Evolutionary conservation across 2,888 invertebrate genomes (phyloP).

Genomic region (Caenorhabditis auriculariae): DNA sequence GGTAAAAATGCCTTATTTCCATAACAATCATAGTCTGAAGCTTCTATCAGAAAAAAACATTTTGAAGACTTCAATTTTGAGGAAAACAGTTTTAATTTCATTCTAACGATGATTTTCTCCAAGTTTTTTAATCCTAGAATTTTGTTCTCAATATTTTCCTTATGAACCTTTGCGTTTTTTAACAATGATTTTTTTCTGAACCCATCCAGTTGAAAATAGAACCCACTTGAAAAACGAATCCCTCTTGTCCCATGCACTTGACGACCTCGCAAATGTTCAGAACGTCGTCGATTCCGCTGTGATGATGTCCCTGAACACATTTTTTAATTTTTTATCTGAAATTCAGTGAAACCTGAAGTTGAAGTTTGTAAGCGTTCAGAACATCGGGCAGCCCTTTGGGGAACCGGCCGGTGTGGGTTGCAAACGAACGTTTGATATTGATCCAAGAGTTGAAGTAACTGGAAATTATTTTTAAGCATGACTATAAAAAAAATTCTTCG

Average conservation of each 20-base stretch:
- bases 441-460: conserved; percentile 69
- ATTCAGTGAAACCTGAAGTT: conserved; percentile 10
- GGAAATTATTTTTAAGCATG: not conserved
- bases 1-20: no score
- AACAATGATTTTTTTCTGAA: conserved; percentile 1
- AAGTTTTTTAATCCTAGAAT: no score
- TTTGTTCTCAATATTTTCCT: conserved; percentile 3
- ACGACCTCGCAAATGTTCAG: conserved; percentile 64
- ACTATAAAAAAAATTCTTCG: not conserved
- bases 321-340: not conserved
- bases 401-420: conserved; percentile 63
- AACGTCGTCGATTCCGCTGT: conserved; percentile 68
- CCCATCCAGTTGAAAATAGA: no score
- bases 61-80: no score
- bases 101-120: conserved; percentile 1
- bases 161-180: conserved; percentile 7
- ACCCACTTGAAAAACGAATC: no score
- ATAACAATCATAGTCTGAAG: no score
- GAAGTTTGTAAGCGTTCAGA: conserved; percentile 13
- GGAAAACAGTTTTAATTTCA: conserved; percentile 4
- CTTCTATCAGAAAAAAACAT: no score
- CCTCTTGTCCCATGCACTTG: conserved; percentile 18
- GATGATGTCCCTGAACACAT: conserved; percentile 64
- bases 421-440: conserved; percentile 69
- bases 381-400: conserved; percentile 64